A percentile compares a stretch with the other conserved stretches of the same genome.
Conservation (phyloP, 2,797 vertebrate species). For the Gadopsis bispinosus region DNA sequence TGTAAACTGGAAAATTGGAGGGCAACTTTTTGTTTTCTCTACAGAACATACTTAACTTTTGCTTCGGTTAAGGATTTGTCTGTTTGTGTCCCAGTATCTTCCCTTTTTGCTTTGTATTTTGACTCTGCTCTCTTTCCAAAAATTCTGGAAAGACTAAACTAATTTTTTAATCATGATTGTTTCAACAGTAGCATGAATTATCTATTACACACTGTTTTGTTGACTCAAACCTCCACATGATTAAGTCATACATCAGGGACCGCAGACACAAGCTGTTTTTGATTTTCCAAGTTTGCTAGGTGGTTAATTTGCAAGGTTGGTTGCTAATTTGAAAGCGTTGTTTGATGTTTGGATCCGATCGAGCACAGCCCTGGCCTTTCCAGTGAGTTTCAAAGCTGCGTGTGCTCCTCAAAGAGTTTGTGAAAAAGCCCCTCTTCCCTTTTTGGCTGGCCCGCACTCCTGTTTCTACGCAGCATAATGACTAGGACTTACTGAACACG, state of each 20-base stretch:
- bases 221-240: constrained; percentile 75
- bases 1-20: constrained; percentile 57
- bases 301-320: constrained; percentile 75
- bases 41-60: constrained; percentile 61
- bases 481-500: constrained; percentile 69
- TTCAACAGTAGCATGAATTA: constrained; percentile 73
- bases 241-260: constrained; percentile 73
- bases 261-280: constrained; percentile 64
- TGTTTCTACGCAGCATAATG: constrained; percentile 69
- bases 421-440: constrained; percentile 55
- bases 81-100: constrained; percentile 44
- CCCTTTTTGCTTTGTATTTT: constrained; percentile 29
- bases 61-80: constrained; percentile 36
- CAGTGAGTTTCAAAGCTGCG: constrained; percentile 68
- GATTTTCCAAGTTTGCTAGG: constrained; percentile 70
- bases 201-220: constrained; percentile 73
- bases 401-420: constrained; percentile 69
- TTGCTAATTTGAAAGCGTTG: constrained; percentile 75
- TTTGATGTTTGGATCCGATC: constrained; percentile 74
- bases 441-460: constrained; percentile 74
- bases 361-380: constrained; percentile 61
- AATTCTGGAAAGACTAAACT: constrained; percentile 52
- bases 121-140: constrained; percentile 31
- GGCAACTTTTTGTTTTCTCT: constrained; percentile 59
- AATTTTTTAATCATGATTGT: constrained; percentile 46